These are phyloP conservation scores for Cerastis rubricosa DNA, from an alignment of 2,888 invertebrate species.

Conservation along the genomic window DNA sequence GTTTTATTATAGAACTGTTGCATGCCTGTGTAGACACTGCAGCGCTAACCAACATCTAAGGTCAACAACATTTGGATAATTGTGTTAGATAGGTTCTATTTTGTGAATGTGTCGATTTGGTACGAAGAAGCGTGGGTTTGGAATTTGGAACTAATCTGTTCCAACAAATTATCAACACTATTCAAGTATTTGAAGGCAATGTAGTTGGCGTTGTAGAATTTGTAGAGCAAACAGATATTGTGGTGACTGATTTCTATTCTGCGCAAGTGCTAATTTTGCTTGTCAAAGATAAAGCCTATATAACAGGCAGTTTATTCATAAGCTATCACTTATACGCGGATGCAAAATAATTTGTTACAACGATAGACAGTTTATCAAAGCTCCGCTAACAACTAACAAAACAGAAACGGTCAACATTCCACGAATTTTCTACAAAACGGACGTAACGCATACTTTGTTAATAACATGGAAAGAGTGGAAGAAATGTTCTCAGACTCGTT, in stretches of 20 bases:
- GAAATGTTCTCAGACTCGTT: constrained; percentile 84
- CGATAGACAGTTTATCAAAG: constrained; percentile 42
- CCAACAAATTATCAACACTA: constrained; percentile 30
- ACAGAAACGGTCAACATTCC: constrained; percentile 39
- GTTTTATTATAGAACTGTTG: constrained; percentile 37
- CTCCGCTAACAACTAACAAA: constrained; percentile 37
- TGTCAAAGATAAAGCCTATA: constrained; percentile 7
- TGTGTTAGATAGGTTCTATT: constrained; percentile 47
- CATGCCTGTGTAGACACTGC: constrained; percentile 40
- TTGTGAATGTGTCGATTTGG: constrained; percentile 37
- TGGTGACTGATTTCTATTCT: constrained; percentile 29
- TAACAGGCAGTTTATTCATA: constrained; percentile 39
- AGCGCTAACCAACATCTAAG: constrained; percentile 50
- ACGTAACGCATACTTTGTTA: constrained; percentile 50
- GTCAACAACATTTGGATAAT: constrained; percentile 59
- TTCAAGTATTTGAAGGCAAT: constrained; percentile 20
- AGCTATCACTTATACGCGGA: constrained; percentile 53
- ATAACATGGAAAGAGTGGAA: constrained; percentile 79
- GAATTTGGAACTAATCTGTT: constrained; percentile 33
- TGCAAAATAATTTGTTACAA: constrained; percentile 40
- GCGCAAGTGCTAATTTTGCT: neutral
- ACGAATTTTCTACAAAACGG: constrained; percentile 37
- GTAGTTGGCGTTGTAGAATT: neutral
- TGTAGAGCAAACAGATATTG: neutral
- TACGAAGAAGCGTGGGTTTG: constrained; percentile 28